phyloP scores from a whole-genome alignment of 1,140 invertebrate genomes.

The Panagrolaimus sp. region DNA sequence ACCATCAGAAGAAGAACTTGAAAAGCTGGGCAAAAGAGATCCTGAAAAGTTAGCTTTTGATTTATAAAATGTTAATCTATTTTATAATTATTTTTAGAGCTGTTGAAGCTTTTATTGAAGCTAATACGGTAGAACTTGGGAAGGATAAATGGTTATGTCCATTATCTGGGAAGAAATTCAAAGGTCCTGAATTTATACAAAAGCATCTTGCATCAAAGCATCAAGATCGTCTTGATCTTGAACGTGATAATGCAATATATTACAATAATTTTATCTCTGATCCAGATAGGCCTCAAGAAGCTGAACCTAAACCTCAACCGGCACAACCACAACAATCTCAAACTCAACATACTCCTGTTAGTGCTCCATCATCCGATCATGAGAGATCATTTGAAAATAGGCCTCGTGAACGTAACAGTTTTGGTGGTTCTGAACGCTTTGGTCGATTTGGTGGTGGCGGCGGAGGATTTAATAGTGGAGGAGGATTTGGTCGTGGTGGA shows the following conservation, averaged over 20 bases:
- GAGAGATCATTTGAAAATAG: not conserved
- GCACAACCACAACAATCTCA: constrained; percentile 24
- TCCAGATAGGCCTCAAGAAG: constrained; percentile 83
- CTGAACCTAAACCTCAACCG: constrained; percentile 64
- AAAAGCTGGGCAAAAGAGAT: constrained; percentile 79
- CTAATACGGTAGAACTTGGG: constrained; percentile 80
- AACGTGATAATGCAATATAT: constrained; percentile 82
- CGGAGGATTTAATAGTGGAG: constrained; percentile 25
- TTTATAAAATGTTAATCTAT: not conserved
- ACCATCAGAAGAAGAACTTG: constrained; percentile 73
- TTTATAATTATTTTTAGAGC: constrained; percentile 61
- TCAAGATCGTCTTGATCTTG: constrained; percentile 88
- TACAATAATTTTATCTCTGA: constrained; percentile 96
- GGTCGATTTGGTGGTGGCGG: constrained; percentile 15
- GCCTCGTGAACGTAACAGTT: not conserved
- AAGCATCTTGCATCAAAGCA: constrained; percentile 99
- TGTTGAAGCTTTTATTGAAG: constrained; percentile 85
- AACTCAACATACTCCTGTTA: constrained; percentile 12
- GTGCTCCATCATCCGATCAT: constrained; percentile 2
- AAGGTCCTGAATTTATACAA: constrained; percentile 94
- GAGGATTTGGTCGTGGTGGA: constrained; percentile 25
- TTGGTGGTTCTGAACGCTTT: constrained; percentile 13
- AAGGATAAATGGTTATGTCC: constrained; percentile 99
- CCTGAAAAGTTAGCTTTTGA: constrained; percentile 65
- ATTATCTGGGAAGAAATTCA: constrained; percentile 96